phyloP scores from a whole-genome alignment of 2,797 vertebrate species.

The Serranus cabrilla region DNA sequence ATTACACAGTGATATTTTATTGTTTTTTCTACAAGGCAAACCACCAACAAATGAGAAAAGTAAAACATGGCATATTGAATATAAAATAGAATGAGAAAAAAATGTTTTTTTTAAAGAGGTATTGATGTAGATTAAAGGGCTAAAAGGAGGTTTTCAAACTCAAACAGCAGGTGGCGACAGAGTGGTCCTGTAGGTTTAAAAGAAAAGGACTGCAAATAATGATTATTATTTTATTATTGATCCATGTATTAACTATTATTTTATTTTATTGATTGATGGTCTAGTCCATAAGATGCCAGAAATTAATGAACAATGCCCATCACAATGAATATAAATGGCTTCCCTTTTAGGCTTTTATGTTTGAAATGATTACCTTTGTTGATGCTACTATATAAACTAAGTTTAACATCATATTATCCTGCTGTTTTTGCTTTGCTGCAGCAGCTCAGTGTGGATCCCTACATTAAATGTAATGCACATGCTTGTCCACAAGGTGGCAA shows the following conservation, averaged over 20 bases:
- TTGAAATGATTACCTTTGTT: background rate
- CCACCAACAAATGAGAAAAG: background rate
- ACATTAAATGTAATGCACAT: background rate
- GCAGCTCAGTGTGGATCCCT: background rate
- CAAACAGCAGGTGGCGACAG: conserved; percentile 51
- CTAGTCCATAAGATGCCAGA: background rate
- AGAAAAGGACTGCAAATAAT: background rate
- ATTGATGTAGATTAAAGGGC: too few relatives aligned
- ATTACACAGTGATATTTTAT: too few relatives aligned
- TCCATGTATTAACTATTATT: background rate
- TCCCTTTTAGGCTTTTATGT: background rate
- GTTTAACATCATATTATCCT: background rate
- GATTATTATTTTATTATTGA: background rate
- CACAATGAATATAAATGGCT: background rate
- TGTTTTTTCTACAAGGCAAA: too few relatives aligned
- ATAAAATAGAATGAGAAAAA: too few relatives aligned
- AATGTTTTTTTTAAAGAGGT: background rate
- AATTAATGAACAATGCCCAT: background rate
- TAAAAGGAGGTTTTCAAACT: background rate
- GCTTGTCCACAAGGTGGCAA: conserved; percentile 58
- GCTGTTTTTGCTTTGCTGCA: background rate
- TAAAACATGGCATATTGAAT: background rate
- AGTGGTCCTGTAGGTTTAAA: background rate
- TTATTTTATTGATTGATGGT: background rate
- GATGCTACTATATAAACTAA: background rate